These are phyloP conservation scores for Parazoanthus atlanticus DNA, from an alignment of 92 coral and sea anemone species.

Conservation along the genomic window DNA sequence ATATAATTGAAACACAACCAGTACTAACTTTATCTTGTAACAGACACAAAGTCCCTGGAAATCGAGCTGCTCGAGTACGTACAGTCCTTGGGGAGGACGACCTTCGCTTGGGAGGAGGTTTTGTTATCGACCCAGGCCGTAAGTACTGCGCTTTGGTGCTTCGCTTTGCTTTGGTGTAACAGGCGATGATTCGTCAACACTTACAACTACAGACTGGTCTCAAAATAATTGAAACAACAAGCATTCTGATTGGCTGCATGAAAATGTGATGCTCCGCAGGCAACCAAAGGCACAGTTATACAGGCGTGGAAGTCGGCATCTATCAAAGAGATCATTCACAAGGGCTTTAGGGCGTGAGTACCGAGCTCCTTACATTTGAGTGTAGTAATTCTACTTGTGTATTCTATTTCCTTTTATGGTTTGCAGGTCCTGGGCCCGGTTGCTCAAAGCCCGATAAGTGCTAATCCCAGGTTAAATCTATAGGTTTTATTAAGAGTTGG, in stretches of 20 bases:
- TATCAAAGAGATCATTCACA: conserved; percentile 58
- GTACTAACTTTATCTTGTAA: not conserved
- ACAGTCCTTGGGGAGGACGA: conserved; percentile 46
- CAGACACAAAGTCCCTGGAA: conserved; percentile 61
- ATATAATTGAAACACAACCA: not conserved
- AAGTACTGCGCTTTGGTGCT: not conserved
- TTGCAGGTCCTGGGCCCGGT: too few relatives aligned
- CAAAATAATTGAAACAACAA: not conserved
- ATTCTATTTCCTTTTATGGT: too few relatives aligned
- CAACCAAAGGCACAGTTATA: conserved; percentile 60
- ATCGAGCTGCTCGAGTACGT: conserved; percentile 51
- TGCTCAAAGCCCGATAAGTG: too few relatives aligned
- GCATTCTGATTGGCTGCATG: not conserved
- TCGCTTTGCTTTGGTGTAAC: not conserved
- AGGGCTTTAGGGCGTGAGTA: conserved; percentile 67
- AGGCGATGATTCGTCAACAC: not conserved
- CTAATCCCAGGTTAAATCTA: too few relatives aligned
- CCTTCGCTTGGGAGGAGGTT: conserved; percentile 80
- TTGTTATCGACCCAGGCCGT: conserved; percentile 57
- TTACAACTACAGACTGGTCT: not conserved
- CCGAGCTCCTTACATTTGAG: too few relatives aligned
- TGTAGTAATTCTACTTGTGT: too few relatives aligned
- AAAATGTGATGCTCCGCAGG: conserved; percentile 32
- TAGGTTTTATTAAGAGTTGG: too few relatives aligned
- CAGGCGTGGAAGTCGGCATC: conserved; percentile 75